Evolutionary conservation across 2,888 invertebrate species (phyloP).

Genomic region (Meganola albula): DNA sequence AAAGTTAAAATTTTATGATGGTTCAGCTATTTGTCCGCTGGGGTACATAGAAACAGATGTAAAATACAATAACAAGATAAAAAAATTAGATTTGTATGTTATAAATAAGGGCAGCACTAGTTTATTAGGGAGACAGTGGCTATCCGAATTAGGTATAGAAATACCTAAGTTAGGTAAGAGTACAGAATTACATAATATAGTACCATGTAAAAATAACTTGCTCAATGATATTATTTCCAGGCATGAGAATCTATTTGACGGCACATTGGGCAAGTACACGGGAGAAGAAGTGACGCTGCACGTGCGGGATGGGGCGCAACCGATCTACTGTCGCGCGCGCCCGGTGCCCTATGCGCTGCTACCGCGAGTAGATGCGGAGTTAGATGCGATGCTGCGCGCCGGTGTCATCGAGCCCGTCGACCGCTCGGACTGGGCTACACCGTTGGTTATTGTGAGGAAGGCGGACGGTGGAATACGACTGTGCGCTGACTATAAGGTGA

Average conservation of each 20-base stretch:
- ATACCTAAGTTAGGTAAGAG: background rate
- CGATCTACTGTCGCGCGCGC: conserved; percentile 23
- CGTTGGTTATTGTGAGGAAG: too few species aligned
- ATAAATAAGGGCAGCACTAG: conserved; percentile 1
- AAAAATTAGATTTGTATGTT: conserved; percentile 5
- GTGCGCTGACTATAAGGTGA: too few species aligned
- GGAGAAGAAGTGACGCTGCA: too few species aligned
- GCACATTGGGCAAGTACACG: too few species aligned
- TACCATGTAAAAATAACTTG: background rate
- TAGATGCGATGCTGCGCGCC: too few species aligned
- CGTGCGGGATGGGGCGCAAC: conserved; percentile 19
- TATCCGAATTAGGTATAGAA: conserved; percentile 2
- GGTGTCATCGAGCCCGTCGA: too few species aligned
- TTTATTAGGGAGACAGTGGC: conserved; percentile 7
- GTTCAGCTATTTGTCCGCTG: background rate
- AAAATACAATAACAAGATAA: background rate
- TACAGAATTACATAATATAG: background rate
- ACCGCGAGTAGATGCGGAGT: too few species aligned
- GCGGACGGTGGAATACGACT: too few species aligned
- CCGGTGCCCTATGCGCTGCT: conserved; percentile 21
- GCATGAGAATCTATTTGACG: too few species aligned
- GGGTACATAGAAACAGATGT: background rate
- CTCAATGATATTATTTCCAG: conserved; percentile 7
- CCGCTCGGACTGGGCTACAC: too few species aligned
- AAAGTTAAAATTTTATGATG: conserved; percentile 7